phyloP scores from a whole-genome alignment of 1,140 invertebrate species.

The Thaumatotibia leucotreta region DNA sequence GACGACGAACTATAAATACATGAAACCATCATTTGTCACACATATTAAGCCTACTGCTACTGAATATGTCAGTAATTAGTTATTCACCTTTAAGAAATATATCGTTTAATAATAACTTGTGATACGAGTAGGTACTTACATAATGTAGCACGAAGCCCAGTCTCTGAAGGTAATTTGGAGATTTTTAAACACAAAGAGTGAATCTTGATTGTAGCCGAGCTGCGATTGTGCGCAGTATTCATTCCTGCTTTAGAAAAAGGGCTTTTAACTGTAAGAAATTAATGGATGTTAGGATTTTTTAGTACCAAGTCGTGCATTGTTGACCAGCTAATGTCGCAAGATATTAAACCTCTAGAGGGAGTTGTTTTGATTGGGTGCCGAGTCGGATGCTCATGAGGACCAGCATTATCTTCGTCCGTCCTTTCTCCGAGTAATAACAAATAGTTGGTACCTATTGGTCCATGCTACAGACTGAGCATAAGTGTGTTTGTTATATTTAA shows the following conservation, averaged over 20 bases:
- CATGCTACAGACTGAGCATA: too few species aligned
- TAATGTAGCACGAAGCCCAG: neutral
- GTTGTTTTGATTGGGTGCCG: neutral
- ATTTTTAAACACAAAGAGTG: constrained; percentile 12
- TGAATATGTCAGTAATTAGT: too few species aligned
- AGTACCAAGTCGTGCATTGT: neutral
- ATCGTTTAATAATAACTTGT: neutral
- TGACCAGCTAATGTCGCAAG: constrained; percentile 9
- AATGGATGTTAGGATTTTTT: neutral
- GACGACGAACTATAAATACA: too few species aligned
- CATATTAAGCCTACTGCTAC: too few species aligned
- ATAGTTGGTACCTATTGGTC: too few species aligned
- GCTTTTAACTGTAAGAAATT: neutral
- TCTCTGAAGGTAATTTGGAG: constrained; percentile 1
- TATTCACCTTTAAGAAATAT: too few species aligned
- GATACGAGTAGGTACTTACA: too few species aligned
- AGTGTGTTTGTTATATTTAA: too few species aligned
- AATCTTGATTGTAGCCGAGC: constrained; percentile 10
- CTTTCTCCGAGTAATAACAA: too few species aligned
- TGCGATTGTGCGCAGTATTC: constrained; percentile 3
- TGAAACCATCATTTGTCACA: too few species aligned
- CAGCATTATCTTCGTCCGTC: too few species aligned
- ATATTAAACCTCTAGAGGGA: constrained; percentile 1
- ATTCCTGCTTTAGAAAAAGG: neutral
- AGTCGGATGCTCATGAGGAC: neutral